phyloP scores from a whole-genome alignment of 1,140 invertebrate species.

The Tachypleus tridentatus region DNA sequence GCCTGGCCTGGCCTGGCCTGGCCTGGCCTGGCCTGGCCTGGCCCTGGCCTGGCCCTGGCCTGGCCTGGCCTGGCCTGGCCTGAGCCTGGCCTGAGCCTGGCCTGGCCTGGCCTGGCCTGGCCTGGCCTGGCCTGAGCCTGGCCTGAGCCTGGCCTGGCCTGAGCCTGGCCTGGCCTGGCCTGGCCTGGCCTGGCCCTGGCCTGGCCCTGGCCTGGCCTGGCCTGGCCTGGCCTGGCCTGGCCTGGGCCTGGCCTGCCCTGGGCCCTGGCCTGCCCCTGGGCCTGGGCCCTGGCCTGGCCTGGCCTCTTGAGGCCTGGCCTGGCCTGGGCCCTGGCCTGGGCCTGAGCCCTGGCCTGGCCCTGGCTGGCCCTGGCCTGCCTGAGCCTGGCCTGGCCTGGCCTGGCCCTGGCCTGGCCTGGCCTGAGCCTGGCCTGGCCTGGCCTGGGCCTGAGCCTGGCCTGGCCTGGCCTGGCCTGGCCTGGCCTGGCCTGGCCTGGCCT shows the following conservation, averaged over 20 bases:
- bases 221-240: constrained; percentile 26
- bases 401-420: too few relatives aligned
- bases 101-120: constrained; percentile 21
- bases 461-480: constrained; percentile 26
- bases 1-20: constrained; percentile 23
- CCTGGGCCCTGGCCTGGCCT: too few relatives aligned
- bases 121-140: constrained; percentile 24
- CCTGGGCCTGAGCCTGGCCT: too few relatives aligned
- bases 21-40: constrained; percentile 23
- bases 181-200: too few relatives aligned
- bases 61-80: constrained; percentile 25
- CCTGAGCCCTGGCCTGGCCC: constrained; percentile 22
- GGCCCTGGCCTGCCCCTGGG: too few relatives aligned
- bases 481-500: constrained; percentile 25
- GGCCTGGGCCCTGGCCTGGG: too few relatives aligned
- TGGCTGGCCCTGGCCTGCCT: constrained; percentile 21
- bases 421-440: constrained; percentile 23
- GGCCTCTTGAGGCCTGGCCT: constrained; percentile 24
- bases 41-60: too few relatives aligned
- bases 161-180: constrained; percentile 24
- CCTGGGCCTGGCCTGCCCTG: constrained; percentile 26
- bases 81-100: constrained; percentile 20
- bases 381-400: constrained; percentile 23
- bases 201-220: too few relatives aligned
- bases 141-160: constrained; percentile 22